A percentile compares a stretch with the other conserved stretches of the same genome.
Conservation (phyloP, 2,888 invertebrate genomes). For the Malacosoma neustria region DNA sequence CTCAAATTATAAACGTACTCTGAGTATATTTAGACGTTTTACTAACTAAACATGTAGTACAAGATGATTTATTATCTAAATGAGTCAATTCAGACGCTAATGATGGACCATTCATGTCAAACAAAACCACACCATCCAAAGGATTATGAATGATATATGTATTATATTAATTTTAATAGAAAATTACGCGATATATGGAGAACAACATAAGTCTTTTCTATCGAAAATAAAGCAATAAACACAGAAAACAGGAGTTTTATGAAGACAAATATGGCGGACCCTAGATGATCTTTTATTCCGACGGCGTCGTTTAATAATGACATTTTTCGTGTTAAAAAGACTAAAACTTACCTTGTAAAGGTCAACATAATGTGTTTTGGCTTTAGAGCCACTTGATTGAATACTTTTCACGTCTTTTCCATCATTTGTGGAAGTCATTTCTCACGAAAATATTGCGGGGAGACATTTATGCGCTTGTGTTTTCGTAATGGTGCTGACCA, state of each 20-base stretch:
- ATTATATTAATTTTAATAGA: too few relatives aligned
- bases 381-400: constrained; percentile 59
- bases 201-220: constrained; percentile 14
- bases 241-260: constrained; percentile 60
- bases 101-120: too few relatives aligned
- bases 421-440: constrained; percentile 76
- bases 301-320: constrained; percentile 51
- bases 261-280: constrained; percentile 72
- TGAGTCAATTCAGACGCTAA: too few relatives aligned
- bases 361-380: constrained; percentile 67
- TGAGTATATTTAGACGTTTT: too few relatives aligned
- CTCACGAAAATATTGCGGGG: constrained; percentile 73
- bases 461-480: constrained; percentile 76
- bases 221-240: too few relatives aligned
- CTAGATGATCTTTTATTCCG: constrained; percentile 49
- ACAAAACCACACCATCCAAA: too few relatives aligned
- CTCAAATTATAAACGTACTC: too few relatives aligned
- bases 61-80: too few relatives aligned
- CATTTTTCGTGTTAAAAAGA: constrained; percentile 28
- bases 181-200: too few relatives aligned
- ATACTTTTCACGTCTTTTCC: constrained; percentile 71
- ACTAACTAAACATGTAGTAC: too few relatives aligned
- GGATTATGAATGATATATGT: too few relatives aligned
- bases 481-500: constrained; percentile 67
- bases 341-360: constrained; percentile 65